phyloP scores from a whole-genome alignment of 1,140 invertebrate genomes.

The Monomorium pharaonis region DNA sequence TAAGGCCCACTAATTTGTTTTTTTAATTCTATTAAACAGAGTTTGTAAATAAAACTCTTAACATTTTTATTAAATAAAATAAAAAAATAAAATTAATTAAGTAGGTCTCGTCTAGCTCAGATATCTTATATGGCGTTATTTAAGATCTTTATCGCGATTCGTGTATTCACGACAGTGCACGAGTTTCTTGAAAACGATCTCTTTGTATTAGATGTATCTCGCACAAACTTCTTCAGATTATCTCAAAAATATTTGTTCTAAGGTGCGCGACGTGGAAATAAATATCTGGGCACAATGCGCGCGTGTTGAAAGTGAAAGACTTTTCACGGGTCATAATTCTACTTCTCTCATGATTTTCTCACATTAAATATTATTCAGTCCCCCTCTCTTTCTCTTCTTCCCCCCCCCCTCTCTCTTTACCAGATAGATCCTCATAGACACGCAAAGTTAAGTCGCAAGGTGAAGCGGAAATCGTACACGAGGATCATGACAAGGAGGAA shows the following conservation, averaged over 20 bases:
- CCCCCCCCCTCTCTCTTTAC: too few species aligned
- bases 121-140: too few species aligned
- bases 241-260: background rate
- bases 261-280: background rate
- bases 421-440: background rate
- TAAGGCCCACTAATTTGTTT: too few species aligned
- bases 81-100: too few species aligned
- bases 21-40: too few species aligned
- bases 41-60: too few species aligned
- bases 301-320: background rate
- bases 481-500: slow-evolving; percentile 66
- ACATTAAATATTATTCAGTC: background rate
- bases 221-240: background rate
- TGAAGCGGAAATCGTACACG: slow-evolving; percentile 50
- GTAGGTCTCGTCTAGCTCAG: too few species aligned
- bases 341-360: background rate
- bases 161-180: background rate
- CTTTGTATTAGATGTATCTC: background rate
- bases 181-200: background rate
- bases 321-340: slow-evolving; percentile 24
- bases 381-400: background rate
- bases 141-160: background rate
- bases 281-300: background rate
- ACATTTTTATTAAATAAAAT: too few species aligned
- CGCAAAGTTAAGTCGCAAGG: background rate